Conservation (phyloP, 2,888 invertebrate genomes). For the Diaphora mendica region DNA sequence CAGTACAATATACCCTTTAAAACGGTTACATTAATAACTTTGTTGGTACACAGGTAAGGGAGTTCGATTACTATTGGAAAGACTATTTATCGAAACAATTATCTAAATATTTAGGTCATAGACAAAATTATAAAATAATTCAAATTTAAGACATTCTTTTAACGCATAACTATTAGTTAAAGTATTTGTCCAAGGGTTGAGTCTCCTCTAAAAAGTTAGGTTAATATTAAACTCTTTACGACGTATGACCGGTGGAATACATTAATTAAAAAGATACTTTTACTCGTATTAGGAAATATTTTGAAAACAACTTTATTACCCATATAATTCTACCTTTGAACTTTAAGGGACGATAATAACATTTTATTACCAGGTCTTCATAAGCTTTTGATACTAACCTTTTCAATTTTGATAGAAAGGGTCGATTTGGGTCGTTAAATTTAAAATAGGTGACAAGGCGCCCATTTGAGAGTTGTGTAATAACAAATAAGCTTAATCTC, state of each 20-base stretch:
- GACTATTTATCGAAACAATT: no score
- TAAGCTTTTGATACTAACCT: conserved; percentile 37
- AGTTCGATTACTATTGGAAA: neutral
- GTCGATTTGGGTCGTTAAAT: conserved; percentile 20
- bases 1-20: neutral
- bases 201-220: neutral
- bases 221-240: neutral
- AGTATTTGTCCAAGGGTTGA: no score
- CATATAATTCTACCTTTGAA: neutral
- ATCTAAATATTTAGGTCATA: neutral
- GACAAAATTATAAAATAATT: neutral
- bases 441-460: conserved; percentile 17
- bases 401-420: conserved; percentile 36
- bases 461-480: conserved; percentile 22
- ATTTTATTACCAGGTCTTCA: conserved; percentile 29
- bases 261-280: neutral
- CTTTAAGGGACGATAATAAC: conserved; percentile 7
- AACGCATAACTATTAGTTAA: neutral
- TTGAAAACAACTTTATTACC: neutral
- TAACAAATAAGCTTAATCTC: conserved; percentile 13
- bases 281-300: conserved; percentile 1
- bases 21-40: neutral
- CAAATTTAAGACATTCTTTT: no score
- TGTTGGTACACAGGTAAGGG: no score
- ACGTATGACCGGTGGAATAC: neutral